phyloP scores from a whole-genome alignment of 2,797 vertebrate species.

The Pangasius larnaudii region DNA sequence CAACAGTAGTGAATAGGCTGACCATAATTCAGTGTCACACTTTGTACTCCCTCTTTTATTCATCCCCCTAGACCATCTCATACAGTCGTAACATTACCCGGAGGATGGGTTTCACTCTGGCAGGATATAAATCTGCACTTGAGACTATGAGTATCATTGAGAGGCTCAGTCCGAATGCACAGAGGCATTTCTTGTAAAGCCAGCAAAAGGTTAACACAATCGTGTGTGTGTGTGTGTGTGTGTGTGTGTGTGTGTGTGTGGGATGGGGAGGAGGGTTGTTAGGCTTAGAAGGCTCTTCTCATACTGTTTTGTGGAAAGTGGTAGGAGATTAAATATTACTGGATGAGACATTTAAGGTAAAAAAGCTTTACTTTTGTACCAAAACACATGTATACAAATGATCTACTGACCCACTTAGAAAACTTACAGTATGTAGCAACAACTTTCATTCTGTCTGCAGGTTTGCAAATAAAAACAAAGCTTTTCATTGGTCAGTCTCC shows the following conservation, averaged over 20 bases:
- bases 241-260: not conserved
- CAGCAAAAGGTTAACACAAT: constrained; percentile 74
- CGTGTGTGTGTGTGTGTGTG: constrained; percentile 32
- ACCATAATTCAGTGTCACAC: constrained; percentile 65
- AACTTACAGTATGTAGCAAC: not conserved
- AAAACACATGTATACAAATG: constrained; percentile 21
- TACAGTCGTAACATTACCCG: constrained; percentile 46
- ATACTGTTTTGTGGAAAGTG: constrained; percentile 53
- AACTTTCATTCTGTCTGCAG: not conserved
- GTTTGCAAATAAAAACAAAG: not conserved
- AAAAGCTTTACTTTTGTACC: not conserved
- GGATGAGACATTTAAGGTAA: not conserved
- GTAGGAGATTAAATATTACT: constrained; percentile 59
- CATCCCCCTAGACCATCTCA: constrained; percentile 56
- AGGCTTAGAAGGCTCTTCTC: constrained; percentile 66
- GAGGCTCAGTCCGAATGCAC: constrained; percentile 63
- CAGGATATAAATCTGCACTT: constrained; percentile 65
- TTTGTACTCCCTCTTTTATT: constrained; percentile 61
- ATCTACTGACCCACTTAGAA: not conserved
- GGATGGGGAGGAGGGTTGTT: not conserved
- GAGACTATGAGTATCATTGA: constrained; percentile 65
- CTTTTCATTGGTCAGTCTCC: not conserved
- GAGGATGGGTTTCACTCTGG: constrained; percentile 57
- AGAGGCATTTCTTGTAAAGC: constrained; percentile 69
- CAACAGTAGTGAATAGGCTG: constrained; percentile 64